Evolutionary conservation across 2,797 vertebrate species (phyloP), one percentile per base, ranked within the genome.

Genomic region (Alfaro cultratus): DNA sequence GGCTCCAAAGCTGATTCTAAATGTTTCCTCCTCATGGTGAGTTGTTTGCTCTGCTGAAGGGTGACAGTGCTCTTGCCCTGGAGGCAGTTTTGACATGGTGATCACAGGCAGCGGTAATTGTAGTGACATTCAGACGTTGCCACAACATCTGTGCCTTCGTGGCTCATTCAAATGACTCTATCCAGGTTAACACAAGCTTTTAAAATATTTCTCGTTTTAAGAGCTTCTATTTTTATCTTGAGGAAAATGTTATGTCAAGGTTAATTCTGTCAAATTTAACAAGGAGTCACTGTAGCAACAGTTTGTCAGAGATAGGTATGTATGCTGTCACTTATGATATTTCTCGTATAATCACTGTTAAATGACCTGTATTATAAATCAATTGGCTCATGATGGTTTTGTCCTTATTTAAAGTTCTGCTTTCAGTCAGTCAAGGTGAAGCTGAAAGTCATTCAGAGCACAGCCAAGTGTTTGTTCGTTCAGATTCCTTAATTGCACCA

Each of bases 81-180:
- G 64, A 76, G 74, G 73, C 83, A 68, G n/a, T 39, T 76, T 72
- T 85, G 85, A 89, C 86, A 87, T 2, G 13, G 36, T 86, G 89
- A 89, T 85, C 82, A 86, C 62, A 90, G 73, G 76, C 81, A 78
- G 39, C 43, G 49, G 46, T 78, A 87, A 92, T 83, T 86, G 43
- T 29, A 77, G 12, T 84, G 83, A 91, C 88, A 73, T 82, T 26
- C 18, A 75, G 57, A 74, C 57, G 75, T 79, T 71, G 68, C 80
- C 45, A 72, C 76, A 49, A 16, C 0, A 36, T 74, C 53, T 73
- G 34, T 72, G 73, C 75, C 55, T 78, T 82, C 31, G 79, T 23
- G 79, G 31, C 39, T 29, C 72, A 82, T 84, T 82, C 23, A 45
- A 76, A 83, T 74, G 57, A 81, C 43, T 73, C 51, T 45, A 55